Conservation (phyloP, 2,888 invertebrate genomes). For the Nomada goodeniana region DNA sequence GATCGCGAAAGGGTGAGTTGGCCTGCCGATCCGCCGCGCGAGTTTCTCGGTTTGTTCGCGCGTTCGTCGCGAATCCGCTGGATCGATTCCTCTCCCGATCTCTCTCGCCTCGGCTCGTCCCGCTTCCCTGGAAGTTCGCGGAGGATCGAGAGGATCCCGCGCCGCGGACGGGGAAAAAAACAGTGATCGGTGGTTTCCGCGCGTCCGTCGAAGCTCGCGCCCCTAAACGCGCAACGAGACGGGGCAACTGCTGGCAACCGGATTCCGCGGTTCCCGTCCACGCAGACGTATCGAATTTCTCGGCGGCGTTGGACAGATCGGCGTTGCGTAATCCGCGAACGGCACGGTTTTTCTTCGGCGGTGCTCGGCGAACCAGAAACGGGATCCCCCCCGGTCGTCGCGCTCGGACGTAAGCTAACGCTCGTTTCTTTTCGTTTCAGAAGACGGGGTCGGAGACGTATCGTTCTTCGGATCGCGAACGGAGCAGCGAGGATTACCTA, state of each 20-base stretch:
- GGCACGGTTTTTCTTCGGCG: constrained; percentile 17
- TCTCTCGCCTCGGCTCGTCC: too few relatives aligned
- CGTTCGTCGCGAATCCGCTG: constrained; percentile 14
- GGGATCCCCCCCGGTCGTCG: background rate
- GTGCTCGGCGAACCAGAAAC: background rate
- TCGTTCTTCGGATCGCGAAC: constrained; percentile 44
- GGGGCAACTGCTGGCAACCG: constrained; percentile 30
- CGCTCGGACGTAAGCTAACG: background rate
- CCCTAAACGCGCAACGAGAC: constrained; percentile 31
- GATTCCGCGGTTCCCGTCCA: constrained; percentile 36
- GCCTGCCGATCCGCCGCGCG: background rate
- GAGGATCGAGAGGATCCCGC: background rate
- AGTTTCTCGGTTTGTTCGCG: constrained; percentile 18
- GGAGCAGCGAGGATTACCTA: constrained; percentile 65
- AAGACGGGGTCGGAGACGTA: constrained; percentile 52
- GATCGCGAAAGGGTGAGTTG: constrained; percentile 60
- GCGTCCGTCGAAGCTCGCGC: background rate
- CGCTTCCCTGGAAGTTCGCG: background rate
- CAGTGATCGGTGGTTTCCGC: background rate
- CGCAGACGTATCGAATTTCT: constrained; percentile 53
- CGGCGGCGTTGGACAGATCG: constrained; percentile 16
- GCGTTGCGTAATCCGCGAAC: constrained; percentile 35
- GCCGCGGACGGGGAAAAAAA: background rate
- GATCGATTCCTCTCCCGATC: background rate
- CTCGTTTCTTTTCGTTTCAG: constrained; percentile 54